These are phyloP conservation scores for Hydrozoanthus gracilis DNA, from an alignment of 92 coral and sea anemone genomes.

Conservation along the genomic window DNA sequence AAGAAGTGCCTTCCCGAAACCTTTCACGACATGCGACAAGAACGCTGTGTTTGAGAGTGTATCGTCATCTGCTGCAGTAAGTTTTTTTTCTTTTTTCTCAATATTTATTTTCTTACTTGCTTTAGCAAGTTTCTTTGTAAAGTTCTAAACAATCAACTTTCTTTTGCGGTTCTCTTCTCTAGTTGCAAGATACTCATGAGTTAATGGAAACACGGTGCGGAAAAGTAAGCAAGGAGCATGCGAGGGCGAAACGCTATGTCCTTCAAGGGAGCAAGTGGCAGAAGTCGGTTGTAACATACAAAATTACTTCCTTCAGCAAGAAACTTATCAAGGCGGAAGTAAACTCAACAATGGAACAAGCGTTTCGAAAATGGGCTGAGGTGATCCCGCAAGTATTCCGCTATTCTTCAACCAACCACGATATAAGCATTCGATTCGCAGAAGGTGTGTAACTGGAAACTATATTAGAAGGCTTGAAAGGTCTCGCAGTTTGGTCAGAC, in stretches of 20 bases:
- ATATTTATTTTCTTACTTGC: background rate
- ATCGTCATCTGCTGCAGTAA: background rate
- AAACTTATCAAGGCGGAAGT: background rate
- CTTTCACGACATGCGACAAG: background rate
- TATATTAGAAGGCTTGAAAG: no score
- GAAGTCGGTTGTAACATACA: background rate
- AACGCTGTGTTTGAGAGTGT: background rate
- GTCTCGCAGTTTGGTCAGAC: no score
- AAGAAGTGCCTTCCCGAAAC: background rate
- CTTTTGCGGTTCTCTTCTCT: background rate
- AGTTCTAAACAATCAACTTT: background rate
- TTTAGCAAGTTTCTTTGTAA: background rate
- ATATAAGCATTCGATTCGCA: background rate
- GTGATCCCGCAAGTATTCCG: constrained; percentile 11
- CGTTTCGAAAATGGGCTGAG: constrained; percentile 23
- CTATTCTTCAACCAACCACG: background rate
- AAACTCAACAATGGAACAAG: background rate
- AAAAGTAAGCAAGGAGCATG: background rate
- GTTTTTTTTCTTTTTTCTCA: background rate
- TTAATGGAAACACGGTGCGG: background rate
- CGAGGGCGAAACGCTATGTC: background rate
- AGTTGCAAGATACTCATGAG: background rate
- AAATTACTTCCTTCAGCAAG: background rate
- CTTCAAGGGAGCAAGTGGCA: constrained; percentile 7
- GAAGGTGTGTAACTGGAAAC: background rate